Evolutionary conservation across 1,140 invertebrate genomes (phyloP).

Genomic region (Penaeus vannamei): DNA sequence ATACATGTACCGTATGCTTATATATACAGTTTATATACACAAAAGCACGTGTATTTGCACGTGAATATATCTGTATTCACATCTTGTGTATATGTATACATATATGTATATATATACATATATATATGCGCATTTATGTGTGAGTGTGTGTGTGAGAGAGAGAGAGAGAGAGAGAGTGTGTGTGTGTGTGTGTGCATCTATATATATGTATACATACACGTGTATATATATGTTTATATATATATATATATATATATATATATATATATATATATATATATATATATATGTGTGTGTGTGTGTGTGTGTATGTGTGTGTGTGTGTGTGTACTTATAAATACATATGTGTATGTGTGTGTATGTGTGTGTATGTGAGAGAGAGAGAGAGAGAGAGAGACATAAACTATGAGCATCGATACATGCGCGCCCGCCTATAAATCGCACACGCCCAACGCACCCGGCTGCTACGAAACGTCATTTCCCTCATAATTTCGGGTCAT

Average conservation of each 20-base stretch:
- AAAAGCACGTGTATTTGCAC: neutral
- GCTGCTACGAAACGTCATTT: too few species aligned
- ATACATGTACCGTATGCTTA: neutral
- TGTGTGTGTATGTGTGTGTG: neutral
- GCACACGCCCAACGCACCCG: neutral
- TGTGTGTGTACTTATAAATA: neutral
- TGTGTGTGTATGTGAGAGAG: conserved; percentile 3
- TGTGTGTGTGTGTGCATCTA: neutral
- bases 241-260: neutral
- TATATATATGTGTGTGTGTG: neutral
- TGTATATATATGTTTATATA: neutral
- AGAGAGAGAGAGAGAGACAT: conserved; percentile 32
- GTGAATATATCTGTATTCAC: too few species aligned
- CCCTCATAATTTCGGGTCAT: too few species aligned
- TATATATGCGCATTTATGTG: conserved; percentile 1
- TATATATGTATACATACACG: conserved; percentile 10
- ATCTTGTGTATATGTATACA: neutral
- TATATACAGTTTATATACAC: conserved; percentile 1
- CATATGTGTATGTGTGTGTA: neutral
- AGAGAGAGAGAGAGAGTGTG: too few species aligned
- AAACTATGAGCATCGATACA: neutral
- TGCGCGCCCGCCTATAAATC: neutral
- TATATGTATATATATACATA: neutral
- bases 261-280: neutral
- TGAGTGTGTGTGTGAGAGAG: neutral